These are phyloP conservation scores for Alcis repandata DNA, from an alignment of 2,888 invertebrate genomes.

Conservation along the genomic window DNA sequence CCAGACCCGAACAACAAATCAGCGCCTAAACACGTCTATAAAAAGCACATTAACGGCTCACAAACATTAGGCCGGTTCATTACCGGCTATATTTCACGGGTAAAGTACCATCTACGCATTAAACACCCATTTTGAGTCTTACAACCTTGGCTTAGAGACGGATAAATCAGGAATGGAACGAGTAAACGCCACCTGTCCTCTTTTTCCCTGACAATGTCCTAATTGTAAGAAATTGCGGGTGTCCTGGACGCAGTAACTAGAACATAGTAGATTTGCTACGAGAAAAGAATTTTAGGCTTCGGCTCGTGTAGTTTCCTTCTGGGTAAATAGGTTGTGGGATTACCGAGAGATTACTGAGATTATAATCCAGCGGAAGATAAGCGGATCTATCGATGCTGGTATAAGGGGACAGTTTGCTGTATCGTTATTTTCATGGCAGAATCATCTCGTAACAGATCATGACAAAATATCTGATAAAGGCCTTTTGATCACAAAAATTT, in stretches of 20 bases:
- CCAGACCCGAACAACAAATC: constrained; percentile 42
- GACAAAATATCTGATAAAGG: background rate
- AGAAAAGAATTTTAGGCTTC: constrained; percentile 3
- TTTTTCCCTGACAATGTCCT: constrained; percentile 27
- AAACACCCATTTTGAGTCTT: constrained; percentile 39
- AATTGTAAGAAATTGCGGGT: constrained; percentile 23
- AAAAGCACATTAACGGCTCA: constrained; percentile 50
- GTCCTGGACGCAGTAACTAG: constrained; percentile 14
- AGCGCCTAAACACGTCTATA: constrained; percentile 49
- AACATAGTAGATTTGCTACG: constrained; percentile 9
- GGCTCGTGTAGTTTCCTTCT: constrained; percentile 2
- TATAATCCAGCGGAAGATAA: constrained; percentile 10
- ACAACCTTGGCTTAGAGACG: constrained; percentile 35
- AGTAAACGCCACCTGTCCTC: constrained; percentile 23
- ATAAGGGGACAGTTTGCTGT: background rate
- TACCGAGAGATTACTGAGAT: constrained; percentile 5
- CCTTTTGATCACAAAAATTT: too few species aligned
- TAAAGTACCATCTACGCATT: constrained; percentile 45
- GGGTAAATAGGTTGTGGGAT: constrained; percentile 16
- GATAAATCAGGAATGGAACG: constrained; percentile 22
- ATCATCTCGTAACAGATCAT: background rate
- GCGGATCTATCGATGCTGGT: constrained; percentile 1
- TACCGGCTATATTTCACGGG: constrained; percentile 60
- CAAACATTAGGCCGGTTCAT: constrained; percentile 52
- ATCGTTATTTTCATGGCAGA: background rate